Conservation (phyloP, 2,888 invertebrate species). For the Neoaliturus tenellus region DNA sequence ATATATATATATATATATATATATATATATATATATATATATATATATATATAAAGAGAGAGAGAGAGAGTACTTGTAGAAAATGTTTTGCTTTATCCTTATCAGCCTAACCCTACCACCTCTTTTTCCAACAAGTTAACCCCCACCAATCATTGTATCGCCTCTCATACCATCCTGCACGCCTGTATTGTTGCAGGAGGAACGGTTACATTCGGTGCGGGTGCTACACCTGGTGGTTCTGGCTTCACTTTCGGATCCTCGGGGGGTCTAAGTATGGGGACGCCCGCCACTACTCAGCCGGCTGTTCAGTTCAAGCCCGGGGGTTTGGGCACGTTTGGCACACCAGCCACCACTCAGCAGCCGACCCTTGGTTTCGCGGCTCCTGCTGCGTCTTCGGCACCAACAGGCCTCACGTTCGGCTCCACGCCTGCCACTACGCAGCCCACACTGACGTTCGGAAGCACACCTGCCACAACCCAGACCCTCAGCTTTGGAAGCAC, state of each 20-base stretch:
- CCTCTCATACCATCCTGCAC: too few relatives aligned
- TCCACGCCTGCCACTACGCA: slow-evolving; percentile 39
- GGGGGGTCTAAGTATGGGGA: slow-evolving; percentile 57
- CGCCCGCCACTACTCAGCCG: slow-evolving; percentile 55
- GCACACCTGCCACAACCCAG: background rate
- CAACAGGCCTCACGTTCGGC: slow-evolving; percentile 57
- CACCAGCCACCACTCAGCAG: slow-evolving; percentile 6
- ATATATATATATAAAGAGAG: too few relatives aligned
- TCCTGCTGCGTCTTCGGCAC: background rate
- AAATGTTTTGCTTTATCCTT: too few relatives aligned
- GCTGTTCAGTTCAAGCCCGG: slow-evolving; percentile 45
- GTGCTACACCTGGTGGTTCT: background rate
- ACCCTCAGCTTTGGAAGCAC: slow-evolving; percentile 39
- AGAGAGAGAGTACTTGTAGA: too few relatives aligned
- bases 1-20: too few relatives aligned
- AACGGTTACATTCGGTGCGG: background rate
- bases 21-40: too few relatives aligned
- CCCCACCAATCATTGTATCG: too few relatives aligned
- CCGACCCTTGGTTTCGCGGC: background rate
- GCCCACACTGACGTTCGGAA: slow-evolving; percentile 69
- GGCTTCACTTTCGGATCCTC: slow-evolving; percentile 48
- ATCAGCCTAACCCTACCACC: too few relatives aligned
- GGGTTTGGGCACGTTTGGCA: slow-evolving; percentile 13
- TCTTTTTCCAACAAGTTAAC: too few relatives aligned
- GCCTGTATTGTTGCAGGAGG: slow-evolving; percentile 1